Evolutionary conservation across 2,113 vertebrate species (phyloP).

Genomic region (Bubalus kerabau): DNA sequence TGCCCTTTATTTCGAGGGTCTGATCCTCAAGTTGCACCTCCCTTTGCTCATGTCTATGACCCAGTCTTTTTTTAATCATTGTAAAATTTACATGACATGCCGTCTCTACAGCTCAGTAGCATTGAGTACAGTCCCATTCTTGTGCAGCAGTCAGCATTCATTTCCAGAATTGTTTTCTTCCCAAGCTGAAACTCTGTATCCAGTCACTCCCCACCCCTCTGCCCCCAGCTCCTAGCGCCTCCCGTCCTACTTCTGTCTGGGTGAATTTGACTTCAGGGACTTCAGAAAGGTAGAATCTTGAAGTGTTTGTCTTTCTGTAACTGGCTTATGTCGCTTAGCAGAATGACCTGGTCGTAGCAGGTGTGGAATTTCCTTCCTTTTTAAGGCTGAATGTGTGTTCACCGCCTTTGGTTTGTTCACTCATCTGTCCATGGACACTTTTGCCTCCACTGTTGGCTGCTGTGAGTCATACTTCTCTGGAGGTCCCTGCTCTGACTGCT

Average conservation of each 20-base stretch:
- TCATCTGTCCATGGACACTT: neutral
- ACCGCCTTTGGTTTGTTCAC: fast-evolving
- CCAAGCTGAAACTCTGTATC: neutral
- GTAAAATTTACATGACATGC: neutral
- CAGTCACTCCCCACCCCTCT: fast-evolving
- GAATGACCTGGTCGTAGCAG: fast-evolving
- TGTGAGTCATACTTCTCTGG: neutral
- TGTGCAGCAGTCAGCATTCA: fast-evolving
- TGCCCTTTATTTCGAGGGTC: neutral
- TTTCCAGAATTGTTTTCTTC: neutral
- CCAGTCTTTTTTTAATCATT: neutral
- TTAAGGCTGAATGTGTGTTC: too few relatives aligned
- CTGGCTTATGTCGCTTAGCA: neutral
- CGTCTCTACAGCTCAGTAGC: neutral
- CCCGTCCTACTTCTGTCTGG: neutral
- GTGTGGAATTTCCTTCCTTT: neutral
- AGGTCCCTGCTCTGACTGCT: neutral
- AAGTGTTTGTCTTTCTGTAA: neutral
- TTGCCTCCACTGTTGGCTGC: neutral
- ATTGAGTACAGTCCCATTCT: fast-evolving
- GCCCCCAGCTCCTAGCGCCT: fast-evolving
- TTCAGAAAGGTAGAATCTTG: fast-evolving
- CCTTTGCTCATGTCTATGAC: neutral
- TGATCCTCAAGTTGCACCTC: too few relatives aligned
- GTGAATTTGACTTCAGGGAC: neutral